Base-by-base conservation (phyloP, 2,888 invertebrate species). In the Syritta pipiens region DNA sequence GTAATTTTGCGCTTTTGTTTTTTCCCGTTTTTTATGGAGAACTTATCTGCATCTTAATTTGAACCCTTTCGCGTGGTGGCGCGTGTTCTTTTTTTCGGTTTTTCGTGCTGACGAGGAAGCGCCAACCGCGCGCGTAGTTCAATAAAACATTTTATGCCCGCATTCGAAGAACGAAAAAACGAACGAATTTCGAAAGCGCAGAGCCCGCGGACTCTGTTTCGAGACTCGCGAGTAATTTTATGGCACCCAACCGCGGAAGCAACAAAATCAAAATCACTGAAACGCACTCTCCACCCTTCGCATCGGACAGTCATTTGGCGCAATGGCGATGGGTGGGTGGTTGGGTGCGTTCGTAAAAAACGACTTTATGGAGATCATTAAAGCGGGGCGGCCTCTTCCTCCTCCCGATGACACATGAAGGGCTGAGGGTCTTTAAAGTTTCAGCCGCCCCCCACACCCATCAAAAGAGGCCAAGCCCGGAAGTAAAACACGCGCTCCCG, bases 271-370 rank as follows among this genome's bases (percentile, higher is more conserved):
- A n/a, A n/a, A n/a, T 9, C 44, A 28, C 28, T 9, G 17, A 26
- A 14, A 28, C 46, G 17, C 4, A 2, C 48, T 28, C 48, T n/a
- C n/a, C n/a, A n/a, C n/a, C n/a, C n/a, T n/a, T n/a, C n/a, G n/a
- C n/a, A n/a, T n/a, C n/a, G n/a, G n/a, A n/a, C n/a, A n/a, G n/a
- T n/a, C n/a, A n/a, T n/a, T n/a, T n/a, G n/a, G n/a, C n/a, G n/a
- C n/a, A n/a, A n/a, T n/a, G n/a, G n/a, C n/a, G n/a, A n/a, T 4
- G 30, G 30, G 48, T 24, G 10, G 51, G 24, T n/a, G n/a, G n/a
- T n/a, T n/a, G n/a, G n/a, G n/a, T n/a, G n/a, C 51, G 63, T 55
- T 55, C 63, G 55, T 63, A 63, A 72, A 72, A 72, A n/a, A n/a
- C 71, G 63, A 48, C 35, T 72, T 72, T 72, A 72, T 72, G 40